Evolutionary conservation across 1,140 invertebrate genomes (phyloP).

Genomic region (Whitmania pigra): DNA sequence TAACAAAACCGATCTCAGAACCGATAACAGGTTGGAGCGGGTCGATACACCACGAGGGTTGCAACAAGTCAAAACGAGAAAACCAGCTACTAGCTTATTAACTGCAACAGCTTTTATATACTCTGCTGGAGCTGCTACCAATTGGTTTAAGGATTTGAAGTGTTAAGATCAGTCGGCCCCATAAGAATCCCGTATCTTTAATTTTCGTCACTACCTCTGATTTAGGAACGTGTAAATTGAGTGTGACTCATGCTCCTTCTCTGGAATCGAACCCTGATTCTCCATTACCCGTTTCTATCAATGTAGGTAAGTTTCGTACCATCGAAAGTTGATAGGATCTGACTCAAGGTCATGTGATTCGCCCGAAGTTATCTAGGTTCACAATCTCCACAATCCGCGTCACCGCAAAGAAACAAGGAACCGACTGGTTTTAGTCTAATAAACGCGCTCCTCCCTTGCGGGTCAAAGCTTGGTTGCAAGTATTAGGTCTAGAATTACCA

Average conservation of each 20-base stretch:
- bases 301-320: constrained; percentile 63
- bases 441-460: no score
- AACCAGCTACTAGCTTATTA: constrained; percentile 45
- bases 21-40: constrained; percentile 22
- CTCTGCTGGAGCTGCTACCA: constrained; percentile 75
- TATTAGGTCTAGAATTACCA: constrained; percentile 63
- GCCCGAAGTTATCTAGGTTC: no score
- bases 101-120: constrained; percentile 53
- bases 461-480: constrained; percentile 34
- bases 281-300: constrained; percentile 63
- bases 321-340: constrained; percentile 75
- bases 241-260: constrained; percentile 75
- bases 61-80: constrained; percentile 34
- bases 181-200: constrained; percentile 56
- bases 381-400: no score
- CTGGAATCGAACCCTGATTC: constrained; percentile 49
- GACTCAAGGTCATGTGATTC: no score
- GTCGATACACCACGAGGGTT: constrained; percentile 31
- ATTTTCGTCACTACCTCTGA: constrained; percentile 71
- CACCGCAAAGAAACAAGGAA: background rate
- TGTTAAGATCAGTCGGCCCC: constrained; percentile 60
- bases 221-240: constrained; percentile 71
- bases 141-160: constrained; percentile 7
- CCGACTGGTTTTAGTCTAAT: constrained; percentile 54
- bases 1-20: constrained; percentile 36